Base-by-base conservation (phyloP, 2,888 invertebrate species). In the Dasypogon diadema region DNA sequence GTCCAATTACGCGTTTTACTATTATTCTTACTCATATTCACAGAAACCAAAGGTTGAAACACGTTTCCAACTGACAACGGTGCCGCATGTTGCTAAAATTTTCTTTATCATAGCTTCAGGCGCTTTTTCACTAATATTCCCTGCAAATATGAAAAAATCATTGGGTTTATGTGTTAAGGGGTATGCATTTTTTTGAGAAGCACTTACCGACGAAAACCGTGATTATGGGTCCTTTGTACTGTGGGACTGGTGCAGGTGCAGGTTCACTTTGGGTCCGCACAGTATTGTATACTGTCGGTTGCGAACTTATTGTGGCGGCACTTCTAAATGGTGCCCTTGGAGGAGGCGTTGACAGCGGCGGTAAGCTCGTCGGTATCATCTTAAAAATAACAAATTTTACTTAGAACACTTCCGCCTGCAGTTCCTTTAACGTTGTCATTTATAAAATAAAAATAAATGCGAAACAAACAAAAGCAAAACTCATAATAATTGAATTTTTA, bases 11-110 rank as follows among this genome's bases (percentile, higher is more conserved):
- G 5, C 4, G n/a, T 42, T 18, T 56, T 42, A 37, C 6, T 5
- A 21, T 12, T 54, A 5, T 16, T 14, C 56, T 81, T 87, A 88
- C 79, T 95, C 96, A 86, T 96, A 96, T 88, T 99, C 99, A 88
- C 98, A 97, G 88, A 99, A 99, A 8, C 99, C 99, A 87, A 99
- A 99, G 1, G 96, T 96, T 84, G 97, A 96, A 16, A 99, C 98
- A 77, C 99, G 90, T 87, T 99, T 99, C 99, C 99, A 99, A 81
- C 93, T 95, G 12, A 96, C 89, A 65, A 99, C 97, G 78, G 93
- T 92, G 2, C 99, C 99, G 88, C 98, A 99, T 74, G 96, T 92
- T 83, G 93, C 92, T 72, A 99, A 88, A 83, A 99, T 92, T 81
- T 95, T 93, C 80, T 97, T 91, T 46, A 99, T 93, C 93, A 99